These are phyloP conservation scores for Cichladusa arquata DNA, from an alignment of 2,113 vertebrate species.

Conservation along the genomic window DNA sequence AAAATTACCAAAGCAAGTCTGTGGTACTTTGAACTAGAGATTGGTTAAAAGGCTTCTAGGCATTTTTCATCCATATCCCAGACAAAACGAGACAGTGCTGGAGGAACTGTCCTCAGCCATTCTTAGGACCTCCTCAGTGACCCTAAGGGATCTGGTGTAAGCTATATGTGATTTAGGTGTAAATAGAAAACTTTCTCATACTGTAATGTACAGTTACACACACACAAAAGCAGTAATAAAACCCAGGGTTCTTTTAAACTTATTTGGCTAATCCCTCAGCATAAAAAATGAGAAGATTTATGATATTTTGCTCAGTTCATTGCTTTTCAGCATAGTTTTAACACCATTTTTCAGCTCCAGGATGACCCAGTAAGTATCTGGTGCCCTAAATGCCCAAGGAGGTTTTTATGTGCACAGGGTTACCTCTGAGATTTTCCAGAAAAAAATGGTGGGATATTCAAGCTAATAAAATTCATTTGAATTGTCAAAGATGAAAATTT, in stretches of 20 bases:
- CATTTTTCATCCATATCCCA: neutral
- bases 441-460: neutral
- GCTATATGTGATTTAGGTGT: neutral
- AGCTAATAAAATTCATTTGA: neutral
- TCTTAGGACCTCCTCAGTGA: neutral
- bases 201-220: neutral
- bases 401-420: neutral
- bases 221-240: neutral
- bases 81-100: neutral
- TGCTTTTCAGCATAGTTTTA: neutral
- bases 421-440: neutral
- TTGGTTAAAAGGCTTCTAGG: neutral
- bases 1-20: neutral
- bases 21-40: neutral
- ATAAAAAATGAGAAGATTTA: neutral
- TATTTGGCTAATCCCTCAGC: neutral
- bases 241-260: neutral
- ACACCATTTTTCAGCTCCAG: neutral
- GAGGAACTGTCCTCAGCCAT: neutral
- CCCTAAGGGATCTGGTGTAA: neutral
- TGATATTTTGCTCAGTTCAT: neutral
- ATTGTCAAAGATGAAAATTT: neutral
- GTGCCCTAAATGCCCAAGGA: neutral
- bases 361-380: neutral
- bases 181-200: neutral